Base-by-base conservation (phyloP, 2,888 invertebrate species). In the Aleiodes leptofemur region DNA sequence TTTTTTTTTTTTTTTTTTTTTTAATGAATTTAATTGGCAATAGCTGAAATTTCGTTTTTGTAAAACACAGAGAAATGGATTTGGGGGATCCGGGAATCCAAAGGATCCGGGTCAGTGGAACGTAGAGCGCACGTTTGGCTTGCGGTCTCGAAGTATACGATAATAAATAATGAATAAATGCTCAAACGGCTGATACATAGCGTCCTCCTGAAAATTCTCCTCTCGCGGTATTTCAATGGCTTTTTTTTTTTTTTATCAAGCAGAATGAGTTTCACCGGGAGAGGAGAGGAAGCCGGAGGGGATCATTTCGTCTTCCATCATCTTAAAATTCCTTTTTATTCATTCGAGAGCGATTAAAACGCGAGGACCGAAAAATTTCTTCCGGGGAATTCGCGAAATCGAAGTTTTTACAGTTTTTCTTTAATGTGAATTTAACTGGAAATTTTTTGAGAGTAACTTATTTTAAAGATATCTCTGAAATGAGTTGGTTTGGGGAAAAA, bases 111-210 rank as follows among this genome's bases (percentile, higher is more conserved):
- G 82, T 82, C 78, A 82, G 80, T 78, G 79, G 82, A 81, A 77
- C 82, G 77, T 73, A 73, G 66, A 56, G 48, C 69, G 74, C 38
- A 64, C 71, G 70, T 77, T 71, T 75, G 76, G 79, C 79, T 77
- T 73, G 73, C 72, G 79, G 79, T 77, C 55, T 70, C 51, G 66
- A 23, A 57, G 77, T 76, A 43, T 43, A 79, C 74, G 74, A 76
- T 80, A 80, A 81, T 81, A 79, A 78, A 81, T 79, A 78, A 79
- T 72, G 74, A 79, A 80, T 79, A 78, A 79, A 72, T 48, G 64
- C 11, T 48, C 48, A 23, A 43, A 5, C 64, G 43, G 64, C 64
- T 43, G 64, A 64, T 64, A 64, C 64, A 64, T 13, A 43, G 64
- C 16, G 59, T 73, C 68, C 74, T 31, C 61, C 38, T 50, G 64